These are phyloP conservation scores for Paraplagusia blochii DNA, from an alignment of 2,113 vertebrate species.

Conservation along the genomic window DNA sequence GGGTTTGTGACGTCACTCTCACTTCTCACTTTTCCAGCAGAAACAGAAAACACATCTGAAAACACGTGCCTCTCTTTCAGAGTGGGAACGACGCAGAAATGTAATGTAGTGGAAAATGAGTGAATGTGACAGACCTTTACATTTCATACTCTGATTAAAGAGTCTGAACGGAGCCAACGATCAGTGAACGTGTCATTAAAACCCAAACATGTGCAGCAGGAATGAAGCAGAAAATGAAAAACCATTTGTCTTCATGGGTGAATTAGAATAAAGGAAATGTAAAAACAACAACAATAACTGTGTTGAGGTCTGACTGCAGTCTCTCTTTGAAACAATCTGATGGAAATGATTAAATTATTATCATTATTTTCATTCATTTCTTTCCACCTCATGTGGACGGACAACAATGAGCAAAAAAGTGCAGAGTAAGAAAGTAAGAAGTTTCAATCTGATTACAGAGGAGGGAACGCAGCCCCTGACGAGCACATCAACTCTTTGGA, in stretches of 20 bases:
- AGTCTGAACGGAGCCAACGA: slow-evolving; percentile 64
- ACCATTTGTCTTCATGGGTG: slow-evolving; percentile 73
- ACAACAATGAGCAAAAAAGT: slow-evolving; percentile 13
- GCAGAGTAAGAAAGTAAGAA: slow-evolving; percentile 42
- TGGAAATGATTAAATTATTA: no score
- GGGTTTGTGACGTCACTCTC: no score
- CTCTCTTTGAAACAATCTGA: no score
- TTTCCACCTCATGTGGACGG: slow-evolving; percentile 2
- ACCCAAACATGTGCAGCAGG: slow-evolving; percentile 66
- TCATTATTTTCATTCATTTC: no score
- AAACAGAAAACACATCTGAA: no score
- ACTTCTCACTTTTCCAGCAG: no score
- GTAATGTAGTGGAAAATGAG: slow-evolving; percentile 74
- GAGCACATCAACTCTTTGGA: slow-evolving; percentile 83
- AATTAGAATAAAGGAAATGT: slow-evolving; percentile 41
- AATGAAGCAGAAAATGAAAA: slow-evolving; percentile 70
- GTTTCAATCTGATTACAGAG: slow-evolving; percentile 81
- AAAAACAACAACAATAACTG: slow-evolving; percentile 49
- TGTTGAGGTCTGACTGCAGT: no score
- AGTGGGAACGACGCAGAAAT: slow-evolving; percentile 42
- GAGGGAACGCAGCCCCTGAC: slow-evolving; percentile 79
- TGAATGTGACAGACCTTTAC: slow-evolving; percentile 72
- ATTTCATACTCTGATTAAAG: slow-evolving; percentile 69
- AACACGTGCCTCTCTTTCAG: no score
- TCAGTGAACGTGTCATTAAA: slow-evolving; percentile 52